Percentiles rank a stretch among this genome's conserved stretches.
Conservation (phyloP, 2,113 vertebrate species). For the Alaudala cheleensis region DNA sequence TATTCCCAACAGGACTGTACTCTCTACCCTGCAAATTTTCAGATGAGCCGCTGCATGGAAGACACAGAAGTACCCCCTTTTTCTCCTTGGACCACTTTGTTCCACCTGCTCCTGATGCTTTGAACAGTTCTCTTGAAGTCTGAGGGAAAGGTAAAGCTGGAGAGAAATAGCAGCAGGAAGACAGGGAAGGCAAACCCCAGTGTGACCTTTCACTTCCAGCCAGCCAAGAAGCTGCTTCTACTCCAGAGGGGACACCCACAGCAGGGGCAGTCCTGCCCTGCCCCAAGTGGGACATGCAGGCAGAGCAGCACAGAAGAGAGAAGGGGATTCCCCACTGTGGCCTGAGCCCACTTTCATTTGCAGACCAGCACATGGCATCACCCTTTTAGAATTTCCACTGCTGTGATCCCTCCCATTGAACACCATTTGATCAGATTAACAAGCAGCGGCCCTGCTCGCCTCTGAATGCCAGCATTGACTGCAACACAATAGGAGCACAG, state of each 20-base stretch:
- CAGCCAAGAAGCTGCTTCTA: neutral
- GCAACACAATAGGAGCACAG: constrained; percentile 76
- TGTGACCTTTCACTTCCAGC: neutral
- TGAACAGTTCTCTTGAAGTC: neutral
- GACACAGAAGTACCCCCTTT: neutral
- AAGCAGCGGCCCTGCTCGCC: constrained; percentile 62
- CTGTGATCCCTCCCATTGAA: constrained; percentile 69
- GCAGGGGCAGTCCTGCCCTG: neutral
- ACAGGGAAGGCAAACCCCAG: neutral
- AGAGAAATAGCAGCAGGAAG: neutral
- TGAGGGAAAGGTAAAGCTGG: neutral
- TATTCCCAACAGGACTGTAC: neutral
- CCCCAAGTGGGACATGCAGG: neutral
- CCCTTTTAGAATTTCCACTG: constrained; percentile 53
- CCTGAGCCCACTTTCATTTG: neutral
- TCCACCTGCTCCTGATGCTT: neutral
- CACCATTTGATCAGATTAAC: constrained; percentile 79
- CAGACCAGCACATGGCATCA: constrained; percentile 38
- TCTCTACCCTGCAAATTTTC: neutral
- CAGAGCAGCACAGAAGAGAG: too few species aligned
- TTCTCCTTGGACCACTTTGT: neutral
- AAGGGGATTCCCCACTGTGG: neutral
- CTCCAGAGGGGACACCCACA: neutral
- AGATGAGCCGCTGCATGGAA: neutral
- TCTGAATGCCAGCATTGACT: constrained; percentile 82